Percentiles rank a stretch among this genome's conserved stretches.
These are phyloP conservation scores for Actenoides lindsayi DNA, from an alignment of 2,113 vertebrate species.

Conservation along the genomic window DNA sequence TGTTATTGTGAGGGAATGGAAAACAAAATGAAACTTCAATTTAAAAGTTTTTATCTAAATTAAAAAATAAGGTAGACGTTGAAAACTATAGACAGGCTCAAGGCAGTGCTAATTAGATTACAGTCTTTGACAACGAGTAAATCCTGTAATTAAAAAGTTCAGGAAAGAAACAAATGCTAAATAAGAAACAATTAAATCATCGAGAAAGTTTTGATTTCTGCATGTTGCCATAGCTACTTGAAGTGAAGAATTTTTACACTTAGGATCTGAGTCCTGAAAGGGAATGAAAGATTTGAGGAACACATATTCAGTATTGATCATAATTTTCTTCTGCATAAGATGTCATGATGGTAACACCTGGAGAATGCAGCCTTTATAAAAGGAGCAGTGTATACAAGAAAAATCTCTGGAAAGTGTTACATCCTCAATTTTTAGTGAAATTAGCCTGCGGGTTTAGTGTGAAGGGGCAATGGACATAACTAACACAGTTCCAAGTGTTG, in stretches of 20 bases:
- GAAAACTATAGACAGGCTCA: neutral
- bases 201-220: neutral
- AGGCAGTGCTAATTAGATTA: neutral
- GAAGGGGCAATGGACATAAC: neutral
- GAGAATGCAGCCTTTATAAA: rapidly evolving
- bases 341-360: neutral
- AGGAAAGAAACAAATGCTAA: neutral
- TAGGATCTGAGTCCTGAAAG: neutral
- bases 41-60: conserved; percentile 2
- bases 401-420: neutral
- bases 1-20: neutral
- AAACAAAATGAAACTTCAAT: neutral
- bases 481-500: neutral
- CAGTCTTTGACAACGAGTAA: neutral
- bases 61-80: neutral
- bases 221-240: neutral
- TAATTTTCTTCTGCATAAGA: neutral
- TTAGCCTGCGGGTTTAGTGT: neutral
- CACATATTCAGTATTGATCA: neutral
- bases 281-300: neutral
- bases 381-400: neutral
- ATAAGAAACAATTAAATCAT: neutral
- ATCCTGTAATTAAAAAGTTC: neutral
- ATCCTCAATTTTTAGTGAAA: neutral
- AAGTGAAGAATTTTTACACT: neutral